Percentiles rank a stretch among this genome's conserved stretches.
Evolutionary conservation across 2,797 vertebrate species (phyloP).

Genomic region (Anisognathus igniventris): DNA sequence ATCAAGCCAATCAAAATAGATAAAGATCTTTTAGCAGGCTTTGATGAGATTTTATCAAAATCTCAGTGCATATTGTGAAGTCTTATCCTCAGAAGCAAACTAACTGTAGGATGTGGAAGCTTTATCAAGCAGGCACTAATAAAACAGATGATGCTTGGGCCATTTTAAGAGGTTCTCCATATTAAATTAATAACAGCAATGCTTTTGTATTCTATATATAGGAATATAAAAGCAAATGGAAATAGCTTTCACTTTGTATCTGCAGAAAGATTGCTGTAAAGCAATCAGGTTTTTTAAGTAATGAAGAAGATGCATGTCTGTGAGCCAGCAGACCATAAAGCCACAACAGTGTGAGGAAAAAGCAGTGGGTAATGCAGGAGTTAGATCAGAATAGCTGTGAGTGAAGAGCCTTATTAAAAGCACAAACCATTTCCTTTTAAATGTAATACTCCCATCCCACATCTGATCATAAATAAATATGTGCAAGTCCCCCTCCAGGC

Average conservation of each 20-base stretch:
- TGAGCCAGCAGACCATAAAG: constrained; percentile 42
- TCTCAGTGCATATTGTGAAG: constrained; percentile 64
- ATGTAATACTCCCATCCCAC: neutral
- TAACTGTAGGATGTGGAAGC: constrained; percentile 45
- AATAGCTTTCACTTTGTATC: neutral
- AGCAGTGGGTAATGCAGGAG: neutral
- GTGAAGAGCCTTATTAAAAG: constrained; percentile 32
- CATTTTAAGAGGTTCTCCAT: constrained; percentile 38
- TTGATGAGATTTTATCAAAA: constrained; percentile 75
- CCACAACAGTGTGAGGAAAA: neutral
- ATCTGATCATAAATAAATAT: neutral
- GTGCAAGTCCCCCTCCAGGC: neutral
- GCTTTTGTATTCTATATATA: neutral
- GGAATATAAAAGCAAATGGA: neutral
- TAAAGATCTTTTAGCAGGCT: constrained; percentile 72
- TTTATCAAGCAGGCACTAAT: constrained; percentile 49
- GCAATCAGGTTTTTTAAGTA: neutral
- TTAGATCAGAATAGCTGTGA: neutral
- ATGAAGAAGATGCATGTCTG: constrained; percentile 1
- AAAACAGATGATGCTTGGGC: constrained; percentile 46
- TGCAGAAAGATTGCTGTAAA: neutral
- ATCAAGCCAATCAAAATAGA: constrained; percentile 74
- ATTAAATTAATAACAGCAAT: neutral
- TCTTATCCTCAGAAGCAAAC: constrained; percentile 58
- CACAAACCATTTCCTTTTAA: constrained; percentile 5